Conservation (phyloP, 2,888 invertebrate species). For the Zaprionus obscuricornis region DNA sequence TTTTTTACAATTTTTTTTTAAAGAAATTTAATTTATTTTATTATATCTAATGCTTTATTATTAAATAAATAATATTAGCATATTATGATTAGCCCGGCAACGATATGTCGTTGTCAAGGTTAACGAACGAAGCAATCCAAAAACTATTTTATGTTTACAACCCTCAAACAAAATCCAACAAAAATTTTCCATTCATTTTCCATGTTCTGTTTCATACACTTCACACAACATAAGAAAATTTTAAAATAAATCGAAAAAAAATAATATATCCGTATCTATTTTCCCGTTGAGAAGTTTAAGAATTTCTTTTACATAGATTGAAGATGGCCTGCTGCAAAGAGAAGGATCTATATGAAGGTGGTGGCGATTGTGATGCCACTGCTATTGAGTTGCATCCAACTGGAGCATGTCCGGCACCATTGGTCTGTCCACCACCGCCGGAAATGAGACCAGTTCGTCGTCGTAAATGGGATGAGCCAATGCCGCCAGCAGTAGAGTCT, state of each 20-base stretch:
- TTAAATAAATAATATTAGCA: no score
- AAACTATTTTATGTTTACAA: slow-evolving; percentile 35
- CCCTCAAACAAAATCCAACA: slow-evolving; percentile 27
- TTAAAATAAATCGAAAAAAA: slow-evolving; percentile 7
- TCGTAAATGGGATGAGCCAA: slow-evolving; percentile 30
- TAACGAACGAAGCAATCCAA: slow-evolving; percentile 40
- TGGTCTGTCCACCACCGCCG: slow-evolving; percentile 50
- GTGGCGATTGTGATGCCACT: slow-evolving; percentile 33
- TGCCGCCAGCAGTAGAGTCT: slow-evolving; percentile 32
- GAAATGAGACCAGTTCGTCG: slow-evolving; percentile 49
- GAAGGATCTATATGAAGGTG: slow-evolving; percentile 28
- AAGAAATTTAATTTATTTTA: no score
- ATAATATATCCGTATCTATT: no score
- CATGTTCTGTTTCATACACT: slow-evolving; percentile 19
- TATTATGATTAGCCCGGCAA: slow-evolving; percentile 15
- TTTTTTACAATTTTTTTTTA: no score
- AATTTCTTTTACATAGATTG: not conserved
- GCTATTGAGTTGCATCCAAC: slow-evolving; percentile 55
- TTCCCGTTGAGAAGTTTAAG: no score
- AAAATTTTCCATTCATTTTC: slow-evolving; percentile 12
- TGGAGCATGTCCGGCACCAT: slow-evolving; percentile 56
- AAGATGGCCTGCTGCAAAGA: slow-evolving; percentile 59
- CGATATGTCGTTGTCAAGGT: not conserved
- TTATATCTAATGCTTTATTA: no score
- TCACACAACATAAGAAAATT: not conserved